A percentile compares a stretch with the other conserved stretches of the same genome.
These are phyloP conservation scores for Rhipidura dahli DNA, from an alignment of 2,113 vertebrate genomes.

Conservation along the genomic window DNA sequence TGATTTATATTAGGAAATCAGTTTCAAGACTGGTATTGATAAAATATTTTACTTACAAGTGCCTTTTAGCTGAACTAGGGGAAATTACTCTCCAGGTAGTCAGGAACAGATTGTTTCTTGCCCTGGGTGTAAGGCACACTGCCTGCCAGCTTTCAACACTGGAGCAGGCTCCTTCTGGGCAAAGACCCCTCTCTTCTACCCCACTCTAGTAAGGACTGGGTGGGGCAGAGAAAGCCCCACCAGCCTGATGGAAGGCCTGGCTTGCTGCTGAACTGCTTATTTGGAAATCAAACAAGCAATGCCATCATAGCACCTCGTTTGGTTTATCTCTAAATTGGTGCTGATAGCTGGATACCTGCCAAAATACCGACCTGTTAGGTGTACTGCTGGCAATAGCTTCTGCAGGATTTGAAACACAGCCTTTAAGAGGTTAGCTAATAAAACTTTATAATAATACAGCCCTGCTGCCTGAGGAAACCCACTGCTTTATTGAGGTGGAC, in stretches of 20 bases:
- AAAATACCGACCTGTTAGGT: background rate
- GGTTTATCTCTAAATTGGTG: background rate
- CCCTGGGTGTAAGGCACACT: background rate
- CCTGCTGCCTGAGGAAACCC: background rate
- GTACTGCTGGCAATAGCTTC: background rate
- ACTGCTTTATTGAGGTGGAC: background rate
- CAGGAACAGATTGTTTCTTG: background rate
- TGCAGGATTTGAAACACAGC: background rate
- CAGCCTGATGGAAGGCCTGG: background rate
- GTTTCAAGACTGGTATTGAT: background rate
- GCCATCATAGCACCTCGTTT: background rate
- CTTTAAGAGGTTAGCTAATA: background rate
- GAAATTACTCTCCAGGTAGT: background rate
- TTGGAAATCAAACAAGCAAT: background rate
- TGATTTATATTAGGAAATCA: background rate
- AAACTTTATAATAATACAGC: background rate
- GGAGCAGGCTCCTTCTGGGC: background rate
- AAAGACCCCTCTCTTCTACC: background rate
- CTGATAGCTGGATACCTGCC: background rate
- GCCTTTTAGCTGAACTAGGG: slow-evolving; percentile 6
- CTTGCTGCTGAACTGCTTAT: background rate
- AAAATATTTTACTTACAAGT: background rate
- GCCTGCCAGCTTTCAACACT: background rate
- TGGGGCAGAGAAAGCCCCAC: background rate
- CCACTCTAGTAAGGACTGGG: background rate